Percentiles rank a stretch among this genome's conserved stretches.
phyloP scores from a whole-genome alignment of 2,888 invertebrate genomes.

The Capitulum mitella region DNA sequence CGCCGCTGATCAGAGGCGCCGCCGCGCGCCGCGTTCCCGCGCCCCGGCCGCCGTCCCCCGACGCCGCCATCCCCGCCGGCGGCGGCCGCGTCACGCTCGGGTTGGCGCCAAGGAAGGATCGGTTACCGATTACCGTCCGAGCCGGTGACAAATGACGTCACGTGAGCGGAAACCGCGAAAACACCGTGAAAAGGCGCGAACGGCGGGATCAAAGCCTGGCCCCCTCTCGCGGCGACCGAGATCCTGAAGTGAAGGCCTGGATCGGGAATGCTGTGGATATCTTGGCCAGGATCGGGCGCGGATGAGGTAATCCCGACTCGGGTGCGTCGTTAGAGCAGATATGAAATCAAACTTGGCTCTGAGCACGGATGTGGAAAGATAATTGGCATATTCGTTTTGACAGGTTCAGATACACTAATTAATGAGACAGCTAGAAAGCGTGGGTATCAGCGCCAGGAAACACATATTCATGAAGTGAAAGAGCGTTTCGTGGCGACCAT shows the following conservation, averaged over 20 bases:
- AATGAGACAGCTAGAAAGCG: background rate
- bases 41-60: background rate
- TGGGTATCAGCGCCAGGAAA: background rate
- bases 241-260: background rate
- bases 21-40: background rate
- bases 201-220: background rate
- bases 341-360: background rate
- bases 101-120: background rate
- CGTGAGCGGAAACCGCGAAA: background rate
- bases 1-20: background rate
- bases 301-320: background rate
- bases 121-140: background rate
- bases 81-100: background rate
- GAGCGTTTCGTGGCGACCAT: background rate
- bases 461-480: background rate
- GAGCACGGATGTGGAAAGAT: background rate
- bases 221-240: background rate
- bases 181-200: background rate
- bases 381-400: background rate
- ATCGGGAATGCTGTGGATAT: background rate
- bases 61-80: background rate
- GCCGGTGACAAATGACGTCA: background rate
- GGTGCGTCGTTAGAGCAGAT: background rate
- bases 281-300: background rate
- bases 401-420: constrained; percentile 1